A percentile compares a stretch with the other conserved stretches of the same genome.
These are phyloP conservation scores for Muntiacus reevesi DNA, from an alignment of 2,113 vertebrate genomes.

Conservation along the genomic window DNA sequence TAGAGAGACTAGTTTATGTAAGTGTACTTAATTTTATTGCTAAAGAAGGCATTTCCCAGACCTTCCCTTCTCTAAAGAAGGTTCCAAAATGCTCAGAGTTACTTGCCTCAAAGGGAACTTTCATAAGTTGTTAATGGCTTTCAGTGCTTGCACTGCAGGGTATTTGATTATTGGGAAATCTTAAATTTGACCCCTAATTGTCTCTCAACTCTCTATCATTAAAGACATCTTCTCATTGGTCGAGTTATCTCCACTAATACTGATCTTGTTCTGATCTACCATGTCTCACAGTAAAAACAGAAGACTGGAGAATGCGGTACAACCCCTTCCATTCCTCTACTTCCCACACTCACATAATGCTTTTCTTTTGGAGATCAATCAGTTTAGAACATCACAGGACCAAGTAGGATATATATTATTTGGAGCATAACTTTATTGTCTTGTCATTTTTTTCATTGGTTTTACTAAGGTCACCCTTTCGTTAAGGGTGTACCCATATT, in stretches of 20 bases:
- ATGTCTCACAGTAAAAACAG: background rate
- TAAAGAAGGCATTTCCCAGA: background rate
- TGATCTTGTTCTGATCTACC: background rate
- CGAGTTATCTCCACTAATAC: background rate
- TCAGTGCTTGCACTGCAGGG: background rate
- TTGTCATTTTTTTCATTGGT: background rate
- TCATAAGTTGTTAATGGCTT: background rate
- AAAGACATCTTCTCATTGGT: background rate
- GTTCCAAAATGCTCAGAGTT: background rate
- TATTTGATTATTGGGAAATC: background rate
- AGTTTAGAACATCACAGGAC: background rate
- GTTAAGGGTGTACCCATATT: background rate
- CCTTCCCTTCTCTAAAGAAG: background rate
- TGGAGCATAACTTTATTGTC: background rate
- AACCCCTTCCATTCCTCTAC: background rate
- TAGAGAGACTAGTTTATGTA: slow-evolving; percentile 1
- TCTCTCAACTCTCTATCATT: background rate
- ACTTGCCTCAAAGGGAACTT: slow-evolving; percentile 22
- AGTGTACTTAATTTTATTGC: slow-evolving; percentile 28
- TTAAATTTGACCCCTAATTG: background rate
- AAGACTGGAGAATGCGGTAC: background rate
- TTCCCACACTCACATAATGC: background rate
- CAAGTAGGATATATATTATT: background rate
- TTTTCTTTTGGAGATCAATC: background rate
- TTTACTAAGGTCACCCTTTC: background rate